Evolutionary conservation across 2,888 invertebrate genomes (phyloP).

Genomic region (Caenorhabditis wallacei): DNA sequence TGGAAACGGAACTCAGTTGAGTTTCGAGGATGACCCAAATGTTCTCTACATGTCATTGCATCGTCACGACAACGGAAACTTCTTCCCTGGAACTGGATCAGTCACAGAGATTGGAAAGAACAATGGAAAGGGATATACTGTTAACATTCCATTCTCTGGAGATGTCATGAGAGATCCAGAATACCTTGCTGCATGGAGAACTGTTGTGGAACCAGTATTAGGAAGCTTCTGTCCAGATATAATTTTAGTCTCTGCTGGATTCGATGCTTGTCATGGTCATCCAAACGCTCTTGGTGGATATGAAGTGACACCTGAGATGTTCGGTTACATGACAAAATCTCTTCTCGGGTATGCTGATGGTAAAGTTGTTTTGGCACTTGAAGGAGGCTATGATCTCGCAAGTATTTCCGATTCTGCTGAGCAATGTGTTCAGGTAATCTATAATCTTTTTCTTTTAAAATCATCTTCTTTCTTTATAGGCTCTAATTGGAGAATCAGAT

Average conservation of each 20-base stretch:
- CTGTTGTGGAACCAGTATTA: slow-evolving; percentile 96
- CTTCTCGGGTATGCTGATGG: slow-evolving; percentile 90
- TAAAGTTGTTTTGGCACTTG: slow-evolving; percentile 81
- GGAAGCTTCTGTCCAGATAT: slow-evolving; percentile 85
- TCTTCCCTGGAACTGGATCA: slow-evolving; percentile 99
- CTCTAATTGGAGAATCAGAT: slow-evolving; percentile 84
- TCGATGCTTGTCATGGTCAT: slow-evolving; percentile 97
- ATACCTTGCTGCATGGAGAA: slow-evolving; percentile 93
- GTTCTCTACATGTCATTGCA: slow-evolving; percentile 97
- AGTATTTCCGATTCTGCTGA: slow-evolving; percentile 98
- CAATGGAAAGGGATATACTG: slow-evolving; percentile 89
- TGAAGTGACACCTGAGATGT: slow-evolving; percentile 90
- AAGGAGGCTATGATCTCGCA: slow-evolving; percentile 92
- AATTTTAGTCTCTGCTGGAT: slow-evolving; percentile 96
- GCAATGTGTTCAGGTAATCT: slow-evolving; percentile 93
- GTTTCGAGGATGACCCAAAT: slow-evolving; percentile 95
- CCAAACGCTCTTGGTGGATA: slow-evolving; percentile 95
- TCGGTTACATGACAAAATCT: slow-evolving; percentile 95
- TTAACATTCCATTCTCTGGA: slow-evolving; percentile 97
- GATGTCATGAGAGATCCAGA: slow-evolving; percentile 93
- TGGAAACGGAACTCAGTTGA: slow-evolving; percentile 92
- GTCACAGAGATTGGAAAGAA: slow-evolving; percentile 88
- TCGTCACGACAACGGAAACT: slow-evolving; percentile 96
- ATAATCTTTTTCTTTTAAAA: background rate
- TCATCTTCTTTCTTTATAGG: slow-evolving; percentile 86